A percentile compares a stretch with the other conserved stretches of the same genome.
phyloP scores from a whole-genome alignment of 2,888 invertebrate genomes.

The Lutraria lutraria region DNA sequence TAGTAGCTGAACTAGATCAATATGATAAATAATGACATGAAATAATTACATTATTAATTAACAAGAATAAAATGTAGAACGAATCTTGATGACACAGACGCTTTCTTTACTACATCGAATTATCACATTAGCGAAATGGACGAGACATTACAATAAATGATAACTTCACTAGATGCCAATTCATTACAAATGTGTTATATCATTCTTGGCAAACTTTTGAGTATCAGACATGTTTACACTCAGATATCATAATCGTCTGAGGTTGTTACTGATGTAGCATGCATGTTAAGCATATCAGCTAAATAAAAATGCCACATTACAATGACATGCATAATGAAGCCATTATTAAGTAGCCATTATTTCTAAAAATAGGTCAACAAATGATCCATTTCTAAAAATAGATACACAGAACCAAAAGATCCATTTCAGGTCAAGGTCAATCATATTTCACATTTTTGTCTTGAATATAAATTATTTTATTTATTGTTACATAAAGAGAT shows the following conservation, averaged over 20 bases:
- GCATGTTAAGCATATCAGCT: background rate
- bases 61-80: no score
- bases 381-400: background rate
- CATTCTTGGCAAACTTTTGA: background rate
- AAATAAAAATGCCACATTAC: background rate
- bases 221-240: background rate
- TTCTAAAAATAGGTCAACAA: background rate
- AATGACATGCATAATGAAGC: conserved; percentile 6
- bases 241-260: background rate
- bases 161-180: background rate
- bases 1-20: no score
- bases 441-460: background rate
- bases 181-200: background rate
- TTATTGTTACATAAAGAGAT: background rate
- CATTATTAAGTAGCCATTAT: background rate
- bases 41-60: no score
- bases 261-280: background rate
- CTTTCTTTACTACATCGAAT: background rate
- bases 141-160: background rate
- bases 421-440: conserved; percentile 9
- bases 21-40: no score
- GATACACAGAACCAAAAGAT: background rate
- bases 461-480: no score
- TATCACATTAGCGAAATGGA: background rate
- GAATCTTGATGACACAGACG: background rate